Evolutionary conservation across 2,113 vertebrate species (phyloP).

Genomic region (Mionectes macconnelli): DNA sequence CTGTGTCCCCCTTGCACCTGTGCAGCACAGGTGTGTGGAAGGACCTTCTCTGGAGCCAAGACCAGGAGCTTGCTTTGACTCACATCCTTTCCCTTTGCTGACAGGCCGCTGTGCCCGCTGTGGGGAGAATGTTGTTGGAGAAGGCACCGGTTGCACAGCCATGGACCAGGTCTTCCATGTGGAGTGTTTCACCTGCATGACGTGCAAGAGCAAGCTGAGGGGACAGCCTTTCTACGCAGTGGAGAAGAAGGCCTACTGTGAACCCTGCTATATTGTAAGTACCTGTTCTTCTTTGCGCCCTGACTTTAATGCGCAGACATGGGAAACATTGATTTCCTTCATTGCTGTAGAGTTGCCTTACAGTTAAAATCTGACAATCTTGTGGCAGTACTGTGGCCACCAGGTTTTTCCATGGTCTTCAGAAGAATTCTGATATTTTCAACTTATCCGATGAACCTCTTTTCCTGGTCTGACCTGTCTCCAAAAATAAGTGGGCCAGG

Average conservation of each 20-base stretch:
- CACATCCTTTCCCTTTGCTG: background rate
- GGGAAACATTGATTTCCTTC: background rate
- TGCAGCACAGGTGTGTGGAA: fast-evolving
- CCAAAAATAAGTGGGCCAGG: background rate
- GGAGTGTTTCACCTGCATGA: constrained; percentile 93
- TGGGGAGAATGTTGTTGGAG: constrained; percentile 94
- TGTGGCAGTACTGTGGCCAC: background rate
- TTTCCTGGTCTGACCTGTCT: background rate
- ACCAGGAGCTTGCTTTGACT: background rate
- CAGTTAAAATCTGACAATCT: background rate
- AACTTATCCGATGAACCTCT: background rate
- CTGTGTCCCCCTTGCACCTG: fast-evolving
- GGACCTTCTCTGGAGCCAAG: background rate
- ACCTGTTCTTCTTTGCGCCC: background rate
- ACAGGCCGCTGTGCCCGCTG: constrained; percentile 94
- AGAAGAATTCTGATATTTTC: background rate
- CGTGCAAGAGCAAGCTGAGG: constrained; percentile 87
- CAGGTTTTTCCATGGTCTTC: background rate
- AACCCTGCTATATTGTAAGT: constrained; percentile 98
- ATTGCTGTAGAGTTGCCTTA: background rate
- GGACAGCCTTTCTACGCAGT: constrained; percentile 96
- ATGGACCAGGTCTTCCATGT: constrained; percentile 99
- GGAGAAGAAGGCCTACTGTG: constrained; percentile 97
- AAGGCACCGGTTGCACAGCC: constrained; percentile 95
- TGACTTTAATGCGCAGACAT: background rate